These are phyloP conservation scores for Bubo bubo DNA, from an alignment of 2,113 vertebrate species.

Conservation along the genomic window DNA sequence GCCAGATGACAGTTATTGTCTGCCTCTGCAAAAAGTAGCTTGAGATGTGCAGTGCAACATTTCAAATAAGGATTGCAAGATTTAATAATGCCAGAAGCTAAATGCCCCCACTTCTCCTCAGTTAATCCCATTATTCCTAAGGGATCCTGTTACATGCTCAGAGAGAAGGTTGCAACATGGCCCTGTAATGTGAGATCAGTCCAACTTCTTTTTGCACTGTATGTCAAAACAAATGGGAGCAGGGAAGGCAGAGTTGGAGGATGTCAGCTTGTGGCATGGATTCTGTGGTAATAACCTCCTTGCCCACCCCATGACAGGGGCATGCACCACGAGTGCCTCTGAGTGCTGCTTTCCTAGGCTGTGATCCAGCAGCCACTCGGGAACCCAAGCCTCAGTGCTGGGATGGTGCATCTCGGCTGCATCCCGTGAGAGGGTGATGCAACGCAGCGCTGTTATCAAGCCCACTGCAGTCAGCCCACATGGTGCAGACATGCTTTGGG, in stretches of 20 bases:
- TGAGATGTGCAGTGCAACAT: constrained; percentile 26
- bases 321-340: not conserved
- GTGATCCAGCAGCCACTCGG: not conserved
- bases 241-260: not conserved
- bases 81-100: constrained; percentile 48
- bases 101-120: constrained; percentile 31
- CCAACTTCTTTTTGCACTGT: not conserved
- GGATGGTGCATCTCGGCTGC: not conserved
- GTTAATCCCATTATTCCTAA: constrained; percentile 49
- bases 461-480: not conserved
- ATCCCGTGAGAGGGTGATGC: rapidly evolving
- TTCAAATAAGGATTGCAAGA: constrained; percentile 55
- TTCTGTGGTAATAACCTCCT: not conserved
- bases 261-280: rapidly evolving
- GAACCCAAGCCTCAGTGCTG: rapidly evolving
- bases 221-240: not conserved
- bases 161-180: constrained; percentile 5
- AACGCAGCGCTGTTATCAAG: rapidly evolving
- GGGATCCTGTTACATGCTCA: constrained; percentile 24
- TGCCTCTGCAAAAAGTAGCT: constrained; percentile 53
- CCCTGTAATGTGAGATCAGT: not conserved
- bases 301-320: not conserved
- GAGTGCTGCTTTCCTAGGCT: not conserved
- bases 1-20: constrained; percentile 68
- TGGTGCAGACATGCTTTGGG: not conserved